Percentiles rank a stretch among this genome's conserved stretches.
Conservation (phyloP, 2,797 vertebrate species). For the Pygocentrus nattereri region DNA sequence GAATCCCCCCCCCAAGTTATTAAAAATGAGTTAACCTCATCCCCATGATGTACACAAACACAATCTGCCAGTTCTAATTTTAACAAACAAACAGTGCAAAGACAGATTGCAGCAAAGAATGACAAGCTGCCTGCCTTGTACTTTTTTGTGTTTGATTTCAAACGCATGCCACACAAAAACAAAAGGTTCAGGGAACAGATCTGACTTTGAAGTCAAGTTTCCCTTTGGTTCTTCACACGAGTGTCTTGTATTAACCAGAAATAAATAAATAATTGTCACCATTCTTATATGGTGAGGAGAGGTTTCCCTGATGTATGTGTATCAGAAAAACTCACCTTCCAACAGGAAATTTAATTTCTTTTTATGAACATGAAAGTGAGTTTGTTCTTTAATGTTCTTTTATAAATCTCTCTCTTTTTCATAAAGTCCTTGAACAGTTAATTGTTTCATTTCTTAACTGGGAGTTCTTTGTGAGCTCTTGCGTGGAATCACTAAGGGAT, state of each 20-base stretch:
- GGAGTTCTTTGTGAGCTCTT: neutral
- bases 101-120: constrained; percentile 56
- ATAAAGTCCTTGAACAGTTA: constrained; percentile 29
- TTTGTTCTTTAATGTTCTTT: constrained; percentile 50
- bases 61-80: constrained; percentile 48
- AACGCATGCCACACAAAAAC: constrained; percentile 50
- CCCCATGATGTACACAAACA: constrained; percentile 42
- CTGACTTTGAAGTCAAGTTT: constrained; percentile 61
- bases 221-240: constrained; percentile 48
- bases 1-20: constrained; percentile 42
- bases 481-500: constrained; percentile 17
- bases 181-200: constrained; percentile 36
- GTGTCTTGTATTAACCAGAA: constrained; percentile 42
- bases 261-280: constrained; percentile 28
- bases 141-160: constrained; percentile 61
- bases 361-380: constrained; percentile 31
- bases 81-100: constrained; percentile 56
- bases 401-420: constrained; percentile 37
- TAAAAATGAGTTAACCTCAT: constrained; percentile 52
- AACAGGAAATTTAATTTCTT: constrained; percentile 18
- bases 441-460: constrained; percentile 6
- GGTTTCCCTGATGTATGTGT: neutral
- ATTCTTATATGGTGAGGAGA: neutral
- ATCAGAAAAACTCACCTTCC: constrained; percentile 6
- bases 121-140: constrained; percentile 51